Conservation (phyloP, 2,113 vertebrate genomes). For the Hirundichthys speculiger region DNA sequence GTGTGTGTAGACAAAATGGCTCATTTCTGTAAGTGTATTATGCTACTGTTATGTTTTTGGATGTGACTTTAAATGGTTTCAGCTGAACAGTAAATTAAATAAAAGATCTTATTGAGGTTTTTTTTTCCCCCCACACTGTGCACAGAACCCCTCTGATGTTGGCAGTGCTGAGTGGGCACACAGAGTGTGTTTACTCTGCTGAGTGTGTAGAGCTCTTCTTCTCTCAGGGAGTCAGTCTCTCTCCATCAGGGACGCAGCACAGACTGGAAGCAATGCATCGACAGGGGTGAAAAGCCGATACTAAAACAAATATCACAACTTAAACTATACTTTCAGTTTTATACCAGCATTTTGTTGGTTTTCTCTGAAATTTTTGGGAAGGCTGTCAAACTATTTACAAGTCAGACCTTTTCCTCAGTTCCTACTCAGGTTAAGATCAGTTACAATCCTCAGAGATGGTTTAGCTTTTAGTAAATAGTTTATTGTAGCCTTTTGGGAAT, state of each 20-base stretch:
- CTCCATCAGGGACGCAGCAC: no score
- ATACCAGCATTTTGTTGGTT: neutral
- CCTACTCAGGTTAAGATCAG: no score
- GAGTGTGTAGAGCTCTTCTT: no score
- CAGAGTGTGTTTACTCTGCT: slow-evolving; percentile 94
- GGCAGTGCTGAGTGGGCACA: slow-evolving; percentile 96
- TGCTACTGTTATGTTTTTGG: neutral
- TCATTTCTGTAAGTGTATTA: neutral
- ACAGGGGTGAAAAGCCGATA: slow-evolving; percentile 84
- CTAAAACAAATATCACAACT: neutral
- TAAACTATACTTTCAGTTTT: neutral
- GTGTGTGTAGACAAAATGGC: neutral
- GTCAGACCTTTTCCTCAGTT: no score
- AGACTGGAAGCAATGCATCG: slow-evolving; percentile 91
- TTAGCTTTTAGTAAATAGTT: no score
- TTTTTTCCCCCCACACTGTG: slow-evolving; percentile 11
- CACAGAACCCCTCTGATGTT: slow-evolving; percentile 94
- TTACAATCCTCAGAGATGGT: no score
- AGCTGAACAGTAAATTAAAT: neutral
- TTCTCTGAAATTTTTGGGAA: no score
- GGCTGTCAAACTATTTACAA: no score
- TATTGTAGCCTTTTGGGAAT: no score
- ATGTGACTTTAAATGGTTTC: slow-evolving; percentile 5
- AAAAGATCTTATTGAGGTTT: neutral
- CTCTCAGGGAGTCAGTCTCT: no score